Evolutionary conservation across 2,113 vertebrate genomes (phyloP), one percentile per base, ranked within the genome.

Genomic region (Bombycilla garrulus): DNA sequence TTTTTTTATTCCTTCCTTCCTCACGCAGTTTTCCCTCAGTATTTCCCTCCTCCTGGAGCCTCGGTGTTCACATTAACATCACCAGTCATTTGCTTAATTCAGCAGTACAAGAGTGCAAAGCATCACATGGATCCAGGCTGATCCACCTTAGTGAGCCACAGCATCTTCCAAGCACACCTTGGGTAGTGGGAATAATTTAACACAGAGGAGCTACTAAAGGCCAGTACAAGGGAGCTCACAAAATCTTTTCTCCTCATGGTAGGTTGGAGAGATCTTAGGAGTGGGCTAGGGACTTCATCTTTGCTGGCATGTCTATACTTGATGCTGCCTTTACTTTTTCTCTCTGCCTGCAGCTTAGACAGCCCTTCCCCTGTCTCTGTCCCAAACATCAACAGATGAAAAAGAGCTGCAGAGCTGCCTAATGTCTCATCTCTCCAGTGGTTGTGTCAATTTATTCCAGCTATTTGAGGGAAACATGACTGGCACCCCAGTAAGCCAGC

Each of bases 401-500:
- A 74, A 91, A 91, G 74, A 72, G 48, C 15, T 65, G 61, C 29
- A n/a, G 69, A 90, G 77, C 19, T 88, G 82, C 44, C 62, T 47
- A 25, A 15, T 24, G 31, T 58, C 82, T 81, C 71, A 60, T n/a
- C 51, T 81, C 87, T 83, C 74, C 47, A 67, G 65, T 57, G 45
- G 47, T 28, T 73, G 40, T 50, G 38, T 73, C 95, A 94, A 93
- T 97, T 95, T 93, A 93, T 86, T 91, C 84, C 57, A 91, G 83
- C 78, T 84, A 87, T 92, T 96, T 88, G 92, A 97, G 88, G 84
- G 84, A 86, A 95, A 62, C 66, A 92, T 57, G 87, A 96, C 96
- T 84, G 86, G 76, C 87, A 92, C 73, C 40, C 74, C 71, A 82
- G 66, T 77, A 87, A 88, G 77, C 58, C 74, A 97, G 71, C 86